Percentiles rank a stretch among this genome's conserved stretches.
Evolutionary conservation across 2,113 vertebrate genomes (phyloP).

Genomic region (Crotalus helleri): DNA sequence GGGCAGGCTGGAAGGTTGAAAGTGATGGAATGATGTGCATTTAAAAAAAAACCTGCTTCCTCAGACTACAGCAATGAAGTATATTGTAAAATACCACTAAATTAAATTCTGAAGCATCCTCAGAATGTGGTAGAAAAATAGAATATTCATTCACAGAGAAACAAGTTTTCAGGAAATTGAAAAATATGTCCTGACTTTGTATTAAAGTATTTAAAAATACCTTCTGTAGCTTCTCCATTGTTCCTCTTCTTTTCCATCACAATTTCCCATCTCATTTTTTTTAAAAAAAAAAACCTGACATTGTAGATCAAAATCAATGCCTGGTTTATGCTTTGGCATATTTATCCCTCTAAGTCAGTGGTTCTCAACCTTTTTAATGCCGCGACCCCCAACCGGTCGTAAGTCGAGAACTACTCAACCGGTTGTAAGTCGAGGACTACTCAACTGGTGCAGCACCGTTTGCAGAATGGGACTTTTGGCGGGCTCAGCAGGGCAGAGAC

Average conservation of each 20-base stretch:
- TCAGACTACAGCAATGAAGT: not conserved
- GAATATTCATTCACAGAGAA: not conserved
- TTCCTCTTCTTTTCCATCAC: conserved; percentile 51
- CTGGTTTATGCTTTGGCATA: conserved; percentile 50
- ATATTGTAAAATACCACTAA: not conserved
- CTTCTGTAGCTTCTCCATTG: not conserved
- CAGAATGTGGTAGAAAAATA: not conserved
- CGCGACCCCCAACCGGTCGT: too few species aligned
- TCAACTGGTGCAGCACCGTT: too few species aligned
- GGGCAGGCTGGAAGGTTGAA: not conserved
- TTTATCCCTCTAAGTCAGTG: conserved; percentile 28
- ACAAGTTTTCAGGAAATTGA: not conserved
- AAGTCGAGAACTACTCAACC: too few species aligned
- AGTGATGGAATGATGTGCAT: not conserved
- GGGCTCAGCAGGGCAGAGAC: too few species aligned
- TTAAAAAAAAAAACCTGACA: not conserved
- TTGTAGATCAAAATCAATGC: conserved; percentile 49
- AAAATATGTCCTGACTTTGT: not conserved
- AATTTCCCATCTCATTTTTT: not conserved
- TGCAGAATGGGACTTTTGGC: too few species aligned
- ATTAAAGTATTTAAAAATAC: not conserved
- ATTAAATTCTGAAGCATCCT: not conserved
- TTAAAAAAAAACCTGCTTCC: not conserved
- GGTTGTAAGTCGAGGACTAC: too few species aligned
- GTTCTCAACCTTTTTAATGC: too few species aligned